Base-by-base conservation (phyloP, 2,113 vertebrate genomes). In the Orientallactaga bullata region DNA sequence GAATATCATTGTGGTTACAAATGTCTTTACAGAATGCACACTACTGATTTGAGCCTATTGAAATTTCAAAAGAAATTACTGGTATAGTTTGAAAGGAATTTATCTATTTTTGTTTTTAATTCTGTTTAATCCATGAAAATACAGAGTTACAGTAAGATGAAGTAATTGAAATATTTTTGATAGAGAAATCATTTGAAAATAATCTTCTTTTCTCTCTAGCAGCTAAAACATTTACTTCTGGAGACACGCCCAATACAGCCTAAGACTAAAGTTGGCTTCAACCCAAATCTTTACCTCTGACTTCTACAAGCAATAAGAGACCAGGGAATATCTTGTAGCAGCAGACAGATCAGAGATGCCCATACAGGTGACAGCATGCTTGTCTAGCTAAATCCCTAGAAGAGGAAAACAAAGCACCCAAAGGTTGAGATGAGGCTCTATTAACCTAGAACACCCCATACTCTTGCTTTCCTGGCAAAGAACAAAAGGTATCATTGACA, bases 1-100 rank as follows among this genome's bases (percentile, higher is more conserved):
- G 28, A 9, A 16, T 32, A 35, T 39, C 65, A 72, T 47, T 85
- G 68, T 77, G 37, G 37, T 82, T 91, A 81, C 4, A 65, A 39
- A 20, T 79, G n/a, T 85, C 91, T 85, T 85, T 92, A 37, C 66
- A 79, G 94, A 92, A 95, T n/a, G 37, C 1, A 79, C 39, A 63
- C 58, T 39, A 78, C 30, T 86, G 63, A 79, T 60, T 26, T 51
- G 18, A 90, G 39, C 3, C 28, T 86, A 94, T 16, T 58, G 28
- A 90, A 88, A 55, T 87, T 35, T 84, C 73, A n/a, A 85, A 92
- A 81, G 87, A 91, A 88, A 86, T 71, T 92, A 79, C 30, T 69
- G 60, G 20, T 73, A 24, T 82, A 73, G 60, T 66, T 60, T 85
- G 32, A 93, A 90, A 85, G n/a, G 0, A 93, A 83, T 93, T 63